phyloP scores from a whole-genome alignment of 2,888 invertebrate genomes.

The Lissonota sp. region DNA sequence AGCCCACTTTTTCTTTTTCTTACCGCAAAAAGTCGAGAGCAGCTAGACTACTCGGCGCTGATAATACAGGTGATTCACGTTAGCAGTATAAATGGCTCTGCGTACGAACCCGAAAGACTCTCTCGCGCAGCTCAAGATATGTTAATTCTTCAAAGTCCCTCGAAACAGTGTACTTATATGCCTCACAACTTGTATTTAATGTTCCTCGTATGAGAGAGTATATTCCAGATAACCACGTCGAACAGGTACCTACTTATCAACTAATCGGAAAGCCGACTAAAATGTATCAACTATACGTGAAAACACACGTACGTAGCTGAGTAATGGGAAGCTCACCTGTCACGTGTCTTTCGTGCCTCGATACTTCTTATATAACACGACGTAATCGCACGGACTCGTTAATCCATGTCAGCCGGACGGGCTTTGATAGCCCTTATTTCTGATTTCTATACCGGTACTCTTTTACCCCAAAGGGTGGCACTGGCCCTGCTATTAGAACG shows the following conservation, averaged over 20 bases:
- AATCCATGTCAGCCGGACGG: slow-evolving; percentile 51
- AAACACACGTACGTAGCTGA: slow-evolving; percentile 45
- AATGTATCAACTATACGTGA: slow-evolving; percentile 21
- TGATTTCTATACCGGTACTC: not conserved
- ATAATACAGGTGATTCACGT: slow-evolving; percentile 52
- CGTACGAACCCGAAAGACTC: slow-evolving; percentile 18
- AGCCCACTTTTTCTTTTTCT: slow-evolving; percentile 44
- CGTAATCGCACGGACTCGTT: slow-evolving; percentile 69
- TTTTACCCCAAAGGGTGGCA: slow-evolving; percentile 14
- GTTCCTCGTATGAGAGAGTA: slow-evolving; percentile 5
- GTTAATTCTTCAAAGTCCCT: slow-evolving; percentile 54
- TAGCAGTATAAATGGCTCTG: slow-evolving; percentile 41
- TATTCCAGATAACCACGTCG: slow-evolving; percentile 38
- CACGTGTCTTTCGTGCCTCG: slow-evolving; percentile 53
- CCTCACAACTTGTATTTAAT: slow-evolving; percentile 47
- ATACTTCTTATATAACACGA: slow-evolving; percentile 68
- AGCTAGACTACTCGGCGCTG: slow-evolving; percentile 55
- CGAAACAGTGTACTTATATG: slow-evolving; percentile 6
- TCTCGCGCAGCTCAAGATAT: slow-evolving; percentile 50
- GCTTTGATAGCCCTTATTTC: slow-evolving; percentile 6
- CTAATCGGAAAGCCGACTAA: slow-evolving; percentile 48
- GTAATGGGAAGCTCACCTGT: slow-evolving; percentile 62
- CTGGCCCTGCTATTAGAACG: not conserved
- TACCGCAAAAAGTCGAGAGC: slow-evolving; percentile 63
- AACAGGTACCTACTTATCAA: slow-evolving; percentile 62